Evolutionary conservation across 2,888 invertebrate species (phyloP).

Genomic region (Panorpa germanica): DNA sequence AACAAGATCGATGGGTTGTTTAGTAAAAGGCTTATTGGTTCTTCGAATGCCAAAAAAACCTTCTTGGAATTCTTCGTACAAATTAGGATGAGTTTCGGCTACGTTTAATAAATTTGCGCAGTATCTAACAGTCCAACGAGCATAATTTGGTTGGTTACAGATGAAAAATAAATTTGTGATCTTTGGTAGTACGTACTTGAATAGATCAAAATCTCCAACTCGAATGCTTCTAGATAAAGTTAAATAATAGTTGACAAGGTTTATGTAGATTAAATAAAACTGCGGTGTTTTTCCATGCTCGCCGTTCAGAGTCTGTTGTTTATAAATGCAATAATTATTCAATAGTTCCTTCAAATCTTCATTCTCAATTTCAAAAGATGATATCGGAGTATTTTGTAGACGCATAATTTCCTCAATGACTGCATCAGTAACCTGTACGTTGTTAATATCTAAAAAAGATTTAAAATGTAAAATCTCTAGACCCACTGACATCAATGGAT

Average conservation of each 20-base stretch:
- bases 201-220: slow-evolving; percentile 15
- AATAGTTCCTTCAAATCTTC: no score
- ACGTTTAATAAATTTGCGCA: slow-evolving; percentile 16
- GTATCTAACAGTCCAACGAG: slow-evolving; percentile 16
- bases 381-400: no score
- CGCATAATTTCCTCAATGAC: slow-evolving; percentile 7
- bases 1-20: slow-evolving; percentile 17
- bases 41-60: slow-evolving; percentile 17
- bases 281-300: slow-evolving; percentile 16
- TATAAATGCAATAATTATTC: no score
- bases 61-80: slow-evolving; percentile 13
- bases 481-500: slow-evolving; percentile 3
- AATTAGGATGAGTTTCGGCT: slow-evolving; percentile 15
- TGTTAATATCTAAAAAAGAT: slow-evolving; percentile 3
- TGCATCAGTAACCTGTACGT: slow-evolving; percentile 9
- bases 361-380: no score
- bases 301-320: slow-evolving; percentile 13
- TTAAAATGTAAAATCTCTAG: slow-evolving; percentile 10
- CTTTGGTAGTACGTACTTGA: slow-evolving; percentile 14
- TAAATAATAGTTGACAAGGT: slow-evolving; percentile 14
- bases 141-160: slow-evolving; percentile 19
- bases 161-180: slow-evolving; percentile 18
- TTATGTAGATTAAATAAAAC: slow-evolving; percentile 14
- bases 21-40: slow-evolving; percentile 17
- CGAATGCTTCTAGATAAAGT: slow-evolving; percentile 14